Conservation (phyloP, 2,797 vertebrate species). For the Enteromius thamalakanensis region DNA sequence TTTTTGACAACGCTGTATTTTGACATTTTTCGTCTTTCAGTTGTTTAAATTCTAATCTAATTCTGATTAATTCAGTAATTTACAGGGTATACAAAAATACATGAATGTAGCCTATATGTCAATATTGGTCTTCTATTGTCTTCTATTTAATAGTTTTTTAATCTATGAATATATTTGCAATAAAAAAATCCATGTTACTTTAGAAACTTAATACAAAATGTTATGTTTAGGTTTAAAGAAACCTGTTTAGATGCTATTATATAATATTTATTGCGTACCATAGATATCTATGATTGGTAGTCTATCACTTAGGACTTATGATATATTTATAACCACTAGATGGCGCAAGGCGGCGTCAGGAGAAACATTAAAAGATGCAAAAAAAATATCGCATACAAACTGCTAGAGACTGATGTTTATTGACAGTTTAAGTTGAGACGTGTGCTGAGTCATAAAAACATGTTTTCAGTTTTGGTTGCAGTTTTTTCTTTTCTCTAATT, state of each 20-base stretch:
- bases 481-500: neutral
- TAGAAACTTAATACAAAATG: neutral
- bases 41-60: neutral
- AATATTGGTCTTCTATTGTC: neutral
- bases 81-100: no score
- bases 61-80: neutral
- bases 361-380: neutral
- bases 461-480: neutral
- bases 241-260: neutral
- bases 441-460: neutral
- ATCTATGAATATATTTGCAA: neutral
- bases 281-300: no score
- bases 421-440: constrained; percentile 4
- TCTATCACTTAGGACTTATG: neutral
- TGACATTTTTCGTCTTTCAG: neutral
- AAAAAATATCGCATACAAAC: neutral
- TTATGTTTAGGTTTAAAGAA: neutral
- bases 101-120: no score
- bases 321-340: constrained; percentile 10
- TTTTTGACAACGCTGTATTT: neutral
- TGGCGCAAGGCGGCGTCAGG: neutral
- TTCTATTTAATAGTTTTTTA: neutral
- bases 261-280: neutral
- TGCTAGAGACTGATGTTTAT: neutral
- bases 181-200: neutral